phyloP scores from a whole-genome alignment of 2,113 vertebrate species.

The Mola mola region DNA sequence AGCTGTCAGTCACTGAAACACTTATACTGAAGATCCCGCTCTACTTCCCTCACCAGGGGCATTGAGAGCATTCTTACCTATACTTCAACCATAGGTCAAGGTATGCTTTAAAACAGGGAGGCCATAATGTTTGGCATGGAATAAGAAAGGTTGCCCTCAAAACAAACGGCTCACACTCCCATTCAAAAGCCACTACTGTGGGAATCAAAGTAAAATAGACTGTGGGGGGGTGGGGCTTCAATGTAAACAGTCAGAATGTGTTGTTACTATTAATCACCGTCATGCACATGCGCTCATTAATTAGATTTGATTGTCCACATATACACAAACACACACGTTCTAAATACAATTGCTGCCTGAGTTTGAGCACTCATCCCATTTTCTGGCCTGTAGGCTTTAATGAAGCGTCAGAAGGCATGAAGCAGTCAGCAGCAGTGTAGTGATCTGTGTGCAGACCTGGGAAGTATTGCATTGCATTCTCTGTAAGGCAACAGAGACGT shows the following conservation, averaged over 20 bases:
- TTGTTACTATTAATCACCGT: constrained; percentile 8
- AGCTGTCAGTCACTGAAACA: constrained; percentile 48
- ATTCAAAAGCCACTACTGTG: constrained; percentile 16
- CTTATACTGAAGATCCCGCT: constrained; percentile 21
- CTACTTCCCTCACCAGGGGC: constrained; percentile 36
- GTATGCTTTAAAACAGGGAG: constrained; percentile 47
- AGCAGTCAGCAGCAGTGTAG: neutral
- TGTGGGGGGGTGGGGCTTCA: neutral
- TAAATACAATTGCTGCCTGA: constrained; percentile 1
- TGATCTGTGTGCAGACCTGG: neutral
- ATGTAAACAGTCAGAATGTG: constrained; percentile 20
- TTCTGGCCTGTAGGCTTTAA: neutral
- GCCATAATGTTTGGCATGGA: constrained; percentile 45
- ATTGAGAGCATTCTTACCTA: constrained; percentile 8
- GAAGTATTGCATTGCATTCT: neutral
- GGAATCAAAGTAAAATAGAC: constrained; percentile 25
- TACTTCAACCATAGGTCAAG: constrained; percentile 57
- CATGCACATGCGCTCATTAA: constrained; percentile 10
- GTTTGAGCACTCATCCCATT: neutral
- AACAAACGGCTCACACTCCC: constrained; percentile 14
- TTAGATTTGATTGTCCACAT: constrained; percentile 22
- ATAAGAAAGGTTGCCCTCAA: constrained; percentile 45
- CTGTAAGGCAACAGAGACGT: neutral
- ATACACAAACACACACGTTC: neutral
- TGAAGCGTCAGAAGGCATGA: neutral